phyloP scores from a whole-genome alignment of 2,113 vertebrate species.

The Pteronura brasiliensis region DNA sequence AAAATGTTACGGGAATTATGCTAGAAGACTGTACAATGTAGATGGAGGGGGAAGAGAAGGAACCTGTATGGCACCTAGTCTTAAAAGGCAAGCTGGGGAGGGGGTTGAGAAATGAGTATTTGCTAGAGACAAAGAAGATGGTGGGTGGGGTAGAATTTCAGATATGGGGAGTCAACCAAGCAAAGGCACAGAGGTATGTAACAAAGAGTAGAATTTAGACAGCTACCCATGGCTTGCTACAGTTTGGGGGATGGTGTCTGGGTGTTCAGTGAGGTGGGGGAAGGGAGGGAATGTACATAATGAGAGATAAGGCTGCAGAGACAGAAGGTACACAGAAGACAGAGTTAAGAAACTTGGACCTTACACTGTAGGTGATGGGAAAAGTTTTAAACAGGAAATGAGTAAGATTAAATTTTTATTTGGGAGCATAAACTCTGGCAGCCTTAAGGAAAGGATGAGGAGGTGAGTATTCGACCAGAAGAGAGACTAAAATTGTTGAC shows the following conservation, averaged over 20 bases:
- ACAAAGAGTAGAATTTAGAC: neutral
- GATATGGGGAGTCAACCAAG: neutral
- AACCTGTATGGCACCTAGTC: neutral
- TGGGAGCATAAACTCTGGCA: neutral
- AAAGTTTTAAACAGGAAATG: neutral
- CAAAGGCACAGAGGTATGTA: neutral
- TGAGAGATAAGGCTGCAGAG: neutral
- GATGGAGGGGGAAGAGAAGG: neutral
- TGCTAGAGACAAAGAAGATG: neutral
- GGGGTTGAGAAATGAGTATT: neutral
- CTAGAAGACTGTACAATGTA: neutral
- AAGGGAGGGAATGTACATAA: neutral
- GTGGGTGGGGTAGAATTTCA: neutral
- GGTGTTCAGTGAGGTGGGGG: neutral
- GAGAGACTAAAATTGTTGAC: neutral
- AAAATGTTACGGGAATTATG: neutral
- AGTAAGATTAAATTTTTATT: neutral
- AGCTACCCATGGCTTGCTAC: neutral
- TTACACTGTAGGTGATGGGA: neutral
- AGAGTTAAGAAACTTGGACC: neutral
- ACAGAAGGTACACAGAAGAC: neutral
- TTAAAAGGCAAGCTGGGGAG: neutral
- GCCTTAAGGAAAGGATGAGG: neutral
- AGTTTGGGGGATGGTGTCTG: neutral
- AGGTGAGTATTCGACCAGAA: neutral